These are phyloP conservation scores for Listronotus oregonensis DNA, from an alignment of 1,140 invertebrate species.

Conservation along the genomic window DNA sequence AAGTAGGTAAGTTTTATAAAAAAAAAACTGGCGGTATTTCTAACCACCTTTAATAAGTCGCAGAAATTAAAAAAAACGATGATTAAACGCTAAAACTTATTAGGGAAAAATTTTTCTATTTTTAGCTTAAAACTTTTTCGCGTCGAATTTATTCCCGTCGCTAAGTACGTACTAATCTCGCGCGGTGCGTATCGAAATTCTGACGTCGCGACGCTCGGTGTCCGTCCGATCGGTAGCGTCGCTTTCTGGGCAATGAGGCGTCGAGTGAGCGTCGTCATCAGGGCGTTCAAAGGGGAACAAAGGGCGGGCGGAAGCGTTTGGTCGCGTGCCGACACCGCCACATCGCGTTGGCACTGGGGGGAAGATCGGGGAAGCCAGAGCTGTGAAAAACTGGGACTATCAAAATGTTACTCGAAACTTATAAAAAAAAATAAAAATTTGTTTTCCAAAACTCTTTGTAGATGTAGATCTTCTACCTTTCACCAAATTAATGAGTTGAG, in stretches of 20 bases:
- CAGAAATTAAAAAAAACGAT: too few relatives aligned
- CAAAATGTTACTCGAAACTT: constrained; percentile 20
- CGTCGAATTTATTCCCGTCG: neutral
- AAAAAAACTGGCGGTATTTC: neutral
- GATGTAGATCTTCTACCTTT: too few relatives aligned
- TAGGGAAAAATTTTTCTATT: too few relatives aligned
- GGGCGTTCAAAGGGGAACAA: constrained; percentile 27
- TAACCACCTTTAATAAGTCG: neutral
- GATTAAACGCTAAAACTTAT: too few relatives aligned
- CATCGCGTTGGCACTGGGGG: constrained; percentile 47
- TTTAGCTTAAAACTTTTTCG: neutral
- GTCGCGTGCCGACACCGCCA: constrained; percentile 57
- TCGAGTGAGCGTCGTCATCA: constrained; percentile 46
- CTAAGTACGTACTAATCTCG: constrained; percentile 1
- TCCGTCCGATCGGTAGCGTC: constrained; percentile 26
- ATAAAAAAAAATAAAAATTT: too few relatives aligned
- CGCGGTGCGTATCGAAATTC: constrained; percentile 4
- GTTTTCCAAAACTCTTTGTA: too few relatives aligned
- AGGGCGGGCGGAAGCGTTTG: constrained; percentile 45
- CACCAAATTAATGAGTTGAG: too few relatives aligned
- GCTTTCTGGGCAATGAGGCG: constrained; percentile 36
- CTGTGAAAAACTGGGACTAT: constrained; percentile 16
- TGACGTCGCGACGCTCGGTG: constrained; percentile 14
- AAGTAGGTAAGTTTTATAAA: neutral
- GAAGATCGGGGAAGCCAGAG: constrained; percentile 14